Evolutionary conservation across 2,888 invertebrate genomes (phyloP).

Genomic region (Thalpophila matura): DNA sequence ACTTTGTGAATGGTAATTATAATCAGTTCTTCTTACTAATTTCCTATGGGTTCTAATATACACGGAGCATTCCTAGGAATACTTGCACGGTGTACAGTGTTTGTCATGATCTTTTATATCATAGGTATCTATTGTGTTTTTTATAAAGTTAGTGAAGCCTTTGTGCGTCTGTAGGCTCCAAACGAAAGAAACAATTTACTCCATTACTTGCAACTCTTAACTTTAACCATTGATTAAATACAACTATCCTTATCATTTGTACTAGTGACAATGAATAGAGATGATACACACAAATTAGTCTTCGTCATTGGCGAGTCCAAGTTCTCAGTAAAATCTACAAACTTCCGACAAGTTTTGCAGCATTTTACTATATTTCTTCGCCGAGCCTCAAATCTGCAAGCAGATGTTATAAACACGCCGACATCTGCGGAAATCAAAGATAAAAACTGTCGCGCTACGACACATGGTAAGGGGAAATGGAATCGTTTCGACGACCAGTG

Average conservation of each 20-base stretch:
- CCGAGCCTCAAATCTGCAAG: constrained; percentile 11
- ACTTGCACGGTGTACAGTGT: constrained; percentile 25
- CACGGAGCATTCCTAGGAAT: constrained; percentile 31
- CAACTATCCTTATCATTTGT: too few relatives aligned
- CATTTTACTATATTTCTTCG: not conserved
- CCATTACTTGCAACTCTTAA: too few relatives aligned
- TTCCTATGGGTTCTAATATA: constrained; percentile 46
- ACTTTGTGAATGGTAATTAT: constrained; percentile 56
- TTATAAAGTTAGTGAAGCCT: too few relatives aligned
- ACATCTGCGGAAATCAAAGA: constrained; percentile 63
- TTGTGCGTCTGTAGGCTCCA: too few relatives aligned
- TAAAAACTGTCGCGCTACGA: constrained; percentile 67
- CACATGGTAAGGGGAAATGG: constrained; percentile 67
- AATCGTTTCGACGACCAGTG: constrained; percentile 69
- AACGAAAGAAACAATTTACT: too few relatives aligned
- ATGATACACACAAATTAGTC: too few relatives aligned
- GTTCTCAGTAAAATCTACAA: too few relatives aligned
- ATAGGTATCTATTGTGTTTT: too few relatives aligned
- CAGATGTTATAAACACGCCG: constrained; percentile 9
- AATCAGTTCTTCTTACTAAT: constrained; percentile 50
- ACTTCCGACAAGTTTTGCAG: not conserved
- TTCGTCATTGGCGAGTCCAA: too few relatives aligned
- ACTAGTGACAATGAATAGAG: too few relatives aligned
- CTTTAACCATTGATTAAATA: too few relatives aligned
- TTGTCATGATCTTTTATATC: too few relatives aligned